Evolutionary conservation across 2,113 vertebrate genomes (phyloP).

Genomic region (Petaurus breviceps): DNA sequence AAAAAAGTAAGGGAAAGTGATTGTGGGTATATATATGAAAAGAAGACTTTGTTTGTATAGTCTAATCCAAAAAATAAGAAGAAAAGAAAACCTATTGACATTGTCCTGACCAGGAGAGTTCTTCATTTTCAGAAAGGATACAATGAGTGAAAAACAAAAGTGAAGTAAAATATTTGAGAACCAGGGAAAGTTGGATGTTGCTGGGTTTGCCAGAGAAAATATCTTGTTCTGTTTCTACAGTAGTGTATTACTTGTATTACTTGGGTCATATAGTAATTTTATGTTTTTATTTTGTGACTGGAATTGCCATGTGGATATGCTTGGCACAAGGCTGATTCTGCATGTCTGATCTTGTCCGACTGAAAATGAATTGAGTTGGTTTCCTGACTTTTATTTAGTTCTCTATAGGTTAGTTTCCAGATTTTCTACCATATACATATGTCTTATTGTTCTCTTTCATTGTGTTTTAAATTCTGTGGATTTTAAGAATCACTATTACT

Average conservation of each 20-base stretch:
- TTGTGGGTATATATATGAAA: neutral
- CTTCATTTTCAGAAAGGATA: neutral
- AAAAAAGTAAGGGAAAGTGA: neutral
- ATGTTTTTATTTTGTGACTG: neutral
- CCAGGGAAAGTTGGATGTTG: neutral
- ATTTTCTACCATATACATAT: neutral
- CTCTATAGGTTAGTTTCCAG: neutral
- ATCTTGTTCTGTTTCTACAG: slow-evolving; percentile 17
- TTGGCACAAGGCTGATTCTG: neutral
- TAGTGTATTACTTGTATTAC: neutral
- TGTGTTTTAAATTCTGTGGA: too few relatives aligned
- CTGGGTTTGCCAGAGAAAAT: slow-evolving; percentile 32
- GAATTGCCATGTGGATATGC: neutral
- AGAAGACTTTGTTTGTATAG: neutral
- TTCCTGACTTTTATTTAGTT: neutral
- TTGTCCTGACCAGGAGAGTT: neutral
- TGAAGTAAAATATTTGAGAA: neutral
- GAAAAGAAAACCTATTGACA: neutral
- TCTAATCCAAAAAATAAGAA: neutral
- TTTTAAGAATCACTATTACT: neutral
- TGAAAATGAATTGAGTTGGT: neutral
- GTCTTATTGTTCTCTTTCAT: too few relatives aligned
- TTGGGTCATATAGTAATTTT: neutral
- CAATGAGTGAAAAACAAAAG: neutral
- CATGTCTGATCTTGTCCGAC: neutral